These are phyloP conservation scores for Acrobasis suavella DNA, from an alignment of 2,888 invertebrate genomes.

Conservation along the genomic window DNA sequence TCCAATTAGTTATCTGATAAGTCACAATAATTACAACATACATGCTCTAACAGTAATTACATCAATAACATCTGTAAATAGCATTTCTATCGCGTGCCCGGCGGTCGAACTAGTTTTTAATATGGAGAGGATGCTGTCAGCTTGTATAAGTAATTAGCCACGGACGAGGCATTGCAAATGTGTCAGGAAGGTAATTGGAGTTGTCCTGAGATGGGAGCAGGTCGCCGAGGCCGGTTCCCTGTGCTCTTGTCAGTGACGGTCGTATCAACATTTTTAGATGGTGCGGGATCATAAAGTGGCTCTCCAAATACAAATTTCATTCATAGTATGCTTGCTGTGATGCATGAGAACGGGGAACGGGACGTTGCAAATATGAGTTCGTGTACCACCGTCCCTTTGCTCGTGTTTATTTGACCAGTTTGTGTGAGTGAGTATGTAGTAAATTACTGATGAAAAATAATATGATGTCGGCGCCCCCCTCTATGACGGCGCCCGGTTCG, in stretches of 20 bases:
- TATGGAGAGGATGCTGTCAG: slow-evolving; percentile 53
- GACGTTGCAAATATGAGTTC: too few species aligned
- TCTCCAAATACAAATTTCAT: too few species aligned
- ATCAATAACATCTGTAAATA: slow-evolving; percentile 50
- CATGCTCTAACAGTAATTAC: slow-evolving; percentile 30
- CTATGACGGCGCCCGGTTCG: too few species aligned
- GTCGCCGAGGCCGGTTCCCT: slow-evolving; percentile 40
- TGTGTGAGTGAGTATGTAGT: too few species aligned
- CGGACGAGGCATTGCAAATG: slow-evolving; percentile 66
- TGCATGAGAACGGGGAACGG: too few species aligned
- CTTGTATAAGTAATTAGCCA: slow-evolving; percentile 60
- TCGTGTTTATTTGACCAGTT: too few species aligned
- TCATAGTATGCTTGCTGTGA: too few species aligned
- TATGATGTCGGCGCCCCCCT: too few species aligned
- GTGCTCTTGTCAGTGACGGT: slow-evolving; percentile 31
- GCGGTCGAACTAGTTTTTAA: slow-evolving; percentile 55
- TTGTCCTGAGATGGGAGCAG: slow-evolving; percentile 43
- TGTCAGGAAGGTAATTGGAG: slow-evolving; percentile 61
- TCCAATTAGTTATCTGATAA: background rate
- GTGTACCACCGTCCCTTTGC: too few species aligned
- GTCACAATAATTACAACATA: slow-evolving; percentile 18
- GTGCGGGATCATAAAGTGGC: too few species aligned
- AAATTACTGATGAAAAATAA: too few species aligned
- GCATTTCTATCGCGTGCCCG: slow-evolving; percentile 53
- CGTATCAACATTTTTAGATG: too few species aligned